phyloP scores from a whole-genome alignment of 2,797 vertebrate species.

The Pitangus sulphuratus region DNA sequence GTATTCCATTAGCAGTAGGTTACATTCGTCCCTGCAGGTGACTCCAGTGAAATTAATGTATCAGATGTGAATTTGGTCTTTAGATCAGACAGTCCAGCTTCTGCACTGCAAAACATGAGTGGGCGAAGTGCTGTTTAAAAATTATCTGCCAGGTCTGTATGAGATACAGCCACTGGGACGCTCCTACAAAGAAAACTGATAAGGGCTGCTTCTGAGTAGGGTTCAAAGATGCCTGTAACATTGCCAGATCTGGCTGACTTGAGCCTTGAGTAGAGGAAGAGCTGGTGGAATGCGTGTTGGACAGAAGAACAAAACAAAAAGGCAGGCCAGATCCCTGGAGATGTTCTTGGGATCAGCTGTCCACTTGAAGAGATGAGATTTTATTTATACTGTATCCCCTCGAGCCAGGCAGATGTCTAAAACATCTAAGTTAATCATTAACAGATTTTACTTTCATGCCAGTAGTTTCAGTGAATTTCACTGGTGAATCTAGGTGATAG shows the following conservation, averaged over 20 bases:
- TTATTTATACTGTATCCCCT: conserved; percentile 44
- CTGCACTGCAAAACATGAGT: neutral
- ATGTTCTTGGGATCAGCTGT: conserved; percentile 22
- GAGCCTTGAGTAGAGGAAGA: neutral
- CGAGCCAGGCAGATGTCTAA: conserved; percentile 21
- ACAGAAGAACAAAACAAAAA: conserved; percentile 18
- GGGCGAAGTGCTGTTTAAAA: neutral
- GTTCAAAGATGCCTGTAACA: neutral
- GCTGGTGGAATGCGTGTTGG: conserved; percentile 13
- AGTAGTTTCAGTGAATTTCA: neutral
- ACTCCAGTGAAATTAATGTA: neutral
- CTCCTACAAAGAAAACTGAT: neutral
- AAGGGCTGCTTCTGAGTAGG: neutral
- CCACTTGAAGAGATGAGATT: neutral
- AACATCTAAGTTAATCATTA: conserved; percentile 45
- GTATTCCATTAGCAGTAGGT: neutral
- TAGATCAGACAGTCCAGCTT: neutral
- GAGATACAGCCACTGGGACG: neutral
- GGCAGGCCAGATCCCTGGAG: neutral
- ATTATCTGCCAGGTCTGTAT: neutral
- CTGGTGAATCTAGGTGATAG: neutral
- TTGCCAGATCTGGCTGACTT: neutral
- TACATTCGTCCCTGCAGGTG: neutral
- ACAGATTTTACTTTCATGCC: conserved; percentile 1
- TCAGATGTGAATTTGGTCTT: neutral